Base-by-base conservation (phyloP, 2,113 vertebrate genomes). In the Colossoma macropomum region DNA sequence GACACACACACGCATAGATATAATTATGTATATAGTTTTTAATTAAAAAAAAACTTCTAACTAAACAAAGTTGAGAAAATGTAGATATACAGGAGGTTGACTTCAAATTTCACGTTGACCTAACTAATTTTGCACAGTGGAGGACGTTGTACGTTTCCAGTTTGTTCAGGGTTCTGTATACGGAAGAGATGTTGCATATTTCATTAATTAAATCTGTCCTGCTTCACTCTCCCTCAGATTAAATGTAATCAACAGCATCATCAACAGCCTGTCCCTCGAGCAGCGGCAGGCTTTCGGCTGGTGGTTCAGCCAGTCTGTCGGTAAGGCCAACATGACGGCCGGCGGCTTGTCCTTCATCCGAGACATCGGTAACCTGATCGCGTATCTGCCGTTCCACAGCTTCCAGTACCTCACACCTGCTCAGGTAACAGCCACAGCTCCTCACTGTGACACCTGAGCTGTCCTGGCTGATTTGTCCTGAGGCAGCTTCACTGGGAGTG, bases 331-430 rank as follows among this genome's bases (percentile, higher is more conserved):
- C 85, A 84, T 95, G 60, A 91, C 81, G 41, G 56, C 56, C 25
- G 87, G 86, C 78, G 81, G 87, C 38, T 77, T 86, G 32, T 92
- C 90, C 11, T 87, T 95, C 83, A 91, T 95, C 87, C 88, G 85
- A 72, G 91, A 93, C 90, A 89, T 84, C 4, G 93, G 94, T 73
- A 93, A 94, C 88, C 87, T 96, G 89, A 95, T 95, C 85, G 78
- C 86, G 34, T 94, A 94, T 88, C 90, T 96, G 84, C 94, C 95
- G 38, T 94, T 95, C 90, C 82, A 89, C 76, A 90, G 86, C 88
- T 96, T 96, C 93, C 93, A 94, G 88, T 87, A 91, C 89, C 90
- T 96, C 87, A 94, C 93, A 73, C 79, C 93, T 92, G 90, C 93
- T 93, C 95, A 96, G 94, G 95, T 96, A 95, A 94, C 93, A 84